Evolutionary conservation across 2,888 invertebrate species (phyloP), one percentile per base, ranked within the genome.

Genomic region (Polyommatus icarus): DNA sequence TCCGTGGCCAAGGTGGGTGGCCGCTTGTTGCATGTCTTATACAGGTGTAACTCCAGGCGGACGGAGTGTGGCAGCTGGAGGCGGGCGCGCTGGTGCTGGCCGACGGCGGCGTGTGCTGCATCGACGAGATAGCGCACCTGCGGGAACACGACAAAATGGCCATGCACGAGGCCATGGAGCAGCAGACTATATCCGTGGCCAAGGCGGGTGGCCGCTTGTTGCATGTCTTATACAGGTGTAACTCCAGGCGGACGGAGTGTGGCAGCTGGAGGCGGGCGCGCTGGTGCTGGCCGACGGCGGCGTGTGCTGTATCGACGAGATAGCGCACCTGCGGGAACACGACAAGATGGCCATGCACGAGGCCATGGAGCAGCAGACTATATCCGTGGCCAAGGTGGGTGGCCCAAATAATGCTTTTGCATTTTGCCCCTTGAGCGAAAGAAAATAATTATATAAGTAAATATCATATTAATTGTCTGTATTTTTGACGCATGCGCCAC

Each of bases 81-180:
- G 98, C 97, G 3, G 98, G 98, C 0, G 98, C 98, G 0, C 88
- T 98, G 50, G 98, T 98, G 0, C 89, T 98, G 79, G 96, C 98
- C 0, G 98, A 98, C 86, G 98, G 98, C 29, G 98, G 98, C 7
- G 95, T 98, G 75, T 98, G 98, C 87, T 98, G 98, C 86, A 97
- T 98, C 77, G 98, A 98, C 88, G 98, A 98, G 90, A 97, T 98
- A 84, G 97, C 96, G 82, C 97, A 97, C 73, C 97, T 98, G 90
- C 95, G 96, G 78, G 96, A 97, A 84, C 96, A 97, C 82, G 98
- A 98, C 88, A 95, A 97, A 80, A 96, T 96, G 0, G 96, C 97
- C 78, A 97, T 98, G 82, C 98, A 98, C 85, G 98, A 98, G 91
- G 98, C 98, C 0, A 98, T 98, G 98, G 98, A 98, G 87, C 98